Evolutionary conservation across 2,797 vertebrate genomes (phyloP), one percentile per base, ranked within the genome.

Genomic region (Schizopygopsis pylzovi): DNA sequence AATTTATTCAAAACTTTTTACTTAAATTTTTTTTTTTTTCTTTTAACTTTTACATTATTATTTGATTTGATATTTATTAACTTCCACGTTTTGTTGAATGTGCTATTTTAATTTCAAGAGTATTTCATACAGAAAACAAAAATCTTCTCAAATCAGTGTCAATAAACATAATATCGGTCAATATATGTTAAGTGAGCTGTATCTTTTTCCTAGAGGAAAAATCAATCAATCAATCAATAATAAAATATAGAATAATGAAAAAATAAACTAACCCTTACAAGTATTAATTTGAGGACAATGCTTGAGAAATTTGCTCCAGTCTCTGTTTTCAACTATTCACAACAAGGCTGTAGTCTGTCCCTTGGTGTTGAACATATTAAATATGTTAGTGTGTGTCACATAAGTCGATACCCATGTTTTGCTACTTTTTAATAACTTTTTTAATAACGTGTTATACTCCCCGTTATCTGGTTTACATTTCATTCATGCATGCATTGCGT

Each of bases 401-500:
- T 41, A 71, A 61, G 37, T 41, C 65, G 70, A 76, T 61, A 65
- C 65, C 65, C 54, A 77, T 77, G 22, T 77, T 84, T 47, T 28
- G 82, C 28, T 65, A 49, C 45, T n/a, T 75, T 83, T 83, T 83
- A n/a, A 43, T 12, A 70, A 54, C 63, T 33, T 33, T 33, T 33
- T 33, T 25, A 63, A 80, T 86, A 56, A 49, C 82, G n/a, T 90
- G 63, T 73, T 68, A 54, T 63, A 28, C 71, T 75, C 73, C 45
- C 75, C 61, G 22, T 9, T 86, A 37, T 88, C 47, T 73, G 67
- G 72, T 77, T 88, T 88, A 79, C 39, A 65, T 87, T 88, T 73
- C 92, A 92, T 88, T 91, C 90, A 92, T 91, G 86, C 72, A 39
- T 89, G 87, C 79, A 88, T 91, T 86, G 72, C 56, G 75, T 87